Conservation (phyloP, 2,888 invertebrate genomes). For the Girardia tigrina region DNA sequence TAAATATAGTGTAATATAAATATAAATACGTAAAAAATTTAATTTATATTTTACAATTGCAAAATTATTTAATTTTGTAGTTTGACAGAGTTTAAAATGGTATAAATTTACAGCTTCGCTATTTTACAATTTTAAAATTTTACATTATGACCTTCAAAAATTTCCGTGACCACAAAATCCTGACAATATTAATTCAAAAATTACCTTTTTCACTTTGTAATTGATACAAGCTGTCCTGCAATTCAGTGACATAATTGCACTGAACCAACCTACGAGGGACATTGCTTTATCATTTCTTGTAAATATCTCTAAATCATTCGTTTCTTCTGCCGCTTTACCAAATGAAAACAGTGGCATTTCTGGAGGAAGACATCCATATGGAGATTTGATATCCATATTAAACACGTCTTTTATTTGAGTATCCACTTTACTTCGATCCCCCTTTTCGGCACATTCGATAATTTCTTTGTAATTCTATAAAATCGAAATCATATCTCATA, state of each 20-base stretch:
- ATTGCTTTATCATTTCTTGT: background rate
- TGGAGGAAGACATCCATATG: slow-evolving; percentile 1
- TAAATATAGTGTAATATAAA: too few relatives aligned
- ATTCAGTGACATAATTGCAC: background rate
- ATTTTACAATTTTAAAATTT: too few relatives aligned
- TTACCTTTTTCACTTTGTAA: background rate
- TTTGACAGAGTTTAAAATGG: too few relatives aligned
- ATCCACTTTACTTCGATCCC: background rate
- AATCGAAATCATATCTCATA: too few relatives aligned
- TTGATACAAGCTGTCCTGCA: background rate
- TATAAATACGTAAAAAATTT: too few relatives aligned
- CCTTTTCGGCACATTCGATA: background rate
- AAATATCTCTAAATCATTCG: background rate
- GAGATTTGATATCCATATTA: background rate
- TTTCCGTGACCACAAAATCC: too few relatives aligned
- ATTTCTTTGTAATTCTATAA: background rate
- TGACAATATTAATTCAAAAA: too few relatives aligned
- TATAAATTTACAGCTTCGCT: too few relatives aligned
- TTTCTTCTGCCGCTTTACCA: slow-evolving; percentile 10
- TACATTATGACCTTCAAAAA: too few relatives aligned
- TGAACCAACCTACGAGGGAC: background rate
- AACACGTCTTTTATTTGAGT: background rate
- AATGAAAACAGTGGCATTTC: slow-evolving; percentile 2
- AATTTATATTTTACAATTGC: too few relatives aligned
- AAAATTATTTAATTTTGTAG: too few relatives aligned